These are phyloP conservation scores for Anhinga anhinga DNA, from an alignment of 2,113 vertebrate species.

Conservation along the genomic window DNA sequence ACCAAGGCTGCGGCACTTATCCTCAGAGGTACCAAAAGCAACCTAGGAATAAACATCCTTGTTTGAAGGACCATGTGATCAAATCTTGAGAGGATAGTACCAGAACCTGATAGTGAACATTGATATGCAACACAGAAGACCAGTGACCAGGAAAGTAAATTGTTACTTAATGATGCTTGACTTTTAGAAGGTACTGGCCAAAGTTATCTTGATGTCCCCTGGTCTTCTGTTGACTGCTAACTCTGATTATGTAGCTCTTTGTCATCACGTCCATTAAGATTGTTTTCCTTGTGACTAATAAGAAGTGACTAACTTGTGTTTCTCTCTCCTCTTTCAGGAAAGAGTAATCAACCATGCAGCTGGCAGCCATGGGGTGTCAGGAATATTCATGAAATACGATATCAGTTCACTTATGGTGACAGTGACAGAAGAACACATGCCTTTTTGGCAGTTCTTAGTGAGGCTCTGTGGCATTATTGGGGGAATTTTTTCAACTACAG, in stretches of 20 bases:
- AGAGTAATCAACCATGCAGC: constrained; percentile 93
- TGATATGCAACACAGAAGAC: not conserved
- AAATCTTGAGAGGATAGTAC: not conserved
- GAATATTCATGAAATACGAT: constrained; percentile 99
- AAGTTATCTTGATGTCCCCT: not conserved
- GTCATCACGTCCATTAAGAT: not conserved
- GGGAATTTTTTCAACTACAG: constrained; percentile 98
- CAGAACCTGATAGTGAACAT: not conserved
- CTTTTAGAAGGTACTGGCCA: not conserved
- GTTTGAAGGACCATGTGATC: not conserved
- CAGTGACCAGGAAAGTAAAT: not conserved
- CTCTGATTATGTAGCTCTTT: not conserved
- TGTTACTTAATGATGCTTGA: not conserved
- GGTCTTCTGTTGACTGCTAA: not conserved
- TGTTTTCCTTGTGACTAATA: not conserved
- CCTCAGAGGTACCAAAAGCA: not conserved
- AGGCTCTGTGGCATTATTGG: constrained; percentile 95
- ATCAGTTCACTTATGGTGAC: constrained; percentile 97
- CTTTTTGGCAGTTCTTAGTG: constrained; percentile 95
- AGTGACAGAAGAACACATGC: constrained; percentile 97
- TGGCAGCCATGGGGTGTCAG: constrained; percentile 96
- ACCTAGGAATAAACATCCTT: not conserved
- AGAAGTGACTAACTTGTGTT: not conserved
- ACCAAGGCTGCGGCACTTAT: not conserved
- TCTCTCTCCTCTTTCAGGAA: constrained; percentile 76